Percentiles rank a stretch among this genome's conserved stretches.
These are phyloP conservation scores for Boloria selene DNA, from an alignment of 2,888 invertebrate species.

Conservation along the genomic window DNA sequence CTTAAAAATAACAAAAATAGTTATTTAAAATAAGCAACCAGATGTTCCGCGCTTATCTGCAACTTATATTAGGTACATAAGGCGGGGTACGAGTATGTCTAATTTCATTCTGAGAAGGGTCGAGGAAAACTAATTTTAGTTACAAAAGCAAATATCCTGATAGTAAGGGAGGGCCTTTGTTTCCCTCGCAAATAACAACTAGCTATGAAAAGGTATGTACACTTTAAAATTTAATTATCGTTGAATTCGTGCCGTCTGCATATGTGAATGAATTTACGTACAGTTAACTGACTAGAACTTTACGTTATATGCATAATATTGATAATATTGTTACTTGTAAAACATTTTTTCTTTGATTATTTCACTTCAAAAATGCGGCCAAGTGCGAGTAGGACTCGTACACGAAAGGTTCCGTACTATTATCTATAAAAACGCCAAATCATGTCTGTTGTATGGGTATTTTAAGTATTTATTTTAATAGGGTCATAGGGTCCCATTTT, in stretches of 20 bases:
- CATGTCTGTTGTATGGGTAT: too few species aligned
- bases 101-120: constrained; percentile 66
- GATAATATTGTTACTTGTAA: too few species aligned
- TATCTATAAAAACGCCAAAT: too few species aligned
- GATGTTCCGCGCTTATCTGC: constrained; percentile 7
- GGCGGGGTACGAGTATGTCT: constrained; percentile 48
- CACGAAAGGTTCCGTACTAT: too few species aligned
- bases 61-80: constrained; percentile 26
- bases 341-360: too few species aligned
- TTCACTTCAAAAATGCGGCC: too few species aligned
- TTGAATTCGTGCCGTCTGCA: constrained; percentile 32
- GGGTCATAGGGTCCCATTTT: too few species aligned
- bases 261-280: constrained; percentile 8
- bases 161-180: constrained; percentile 51
- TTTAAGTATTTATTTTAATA: too few species aligned
- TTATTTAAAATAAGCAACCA: neutral
- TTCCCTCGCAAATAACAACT: constrained; percentile 48
- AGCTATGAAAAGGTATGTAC: constrained; percentile 46
- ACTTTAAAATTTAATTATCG: constrained; percentile 58
- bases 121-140: constrained; percentile 72
- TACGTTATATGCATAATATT: neutral
- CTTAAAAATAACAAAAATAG: neutral
- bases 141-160: constrained; percentile 61
- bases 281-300: neutral
- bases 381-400: too few species aligned